Conservation (phyloP, 2,797 vertebrate species). For the Chiloscyllium punctatum region DNA sequence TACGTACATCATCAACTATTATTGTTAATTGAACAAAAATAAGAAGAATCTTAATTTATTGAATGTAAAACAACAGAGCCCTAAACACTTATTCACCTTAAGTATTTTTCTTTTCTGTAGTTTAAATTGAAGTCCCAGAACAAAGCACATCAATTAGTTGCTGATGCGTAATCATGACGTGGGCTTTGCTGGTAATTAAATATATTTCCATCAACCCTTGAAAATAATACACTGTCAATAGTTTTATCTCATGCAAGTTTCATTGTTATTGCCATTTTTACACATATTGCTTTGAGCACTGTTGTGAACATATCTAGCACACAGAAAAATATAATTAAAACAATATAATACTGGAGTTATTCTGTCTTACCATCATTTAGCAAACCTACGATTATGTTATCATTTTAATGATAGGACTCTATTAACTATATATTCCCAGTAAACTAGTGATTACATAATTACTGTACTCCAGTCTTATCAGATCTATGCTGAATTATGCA, state of each 20-base stretch:
- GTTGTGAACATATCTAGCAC: not conserved
- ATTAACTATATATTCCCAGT: not conserved
- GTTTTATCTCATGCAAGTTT: not conserved
- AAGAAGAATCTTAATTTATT: not conserved
- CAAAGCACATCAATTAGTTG: not conserved
- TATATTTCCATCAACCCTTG: not conserved
- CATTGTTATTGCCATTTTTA: not conserved
- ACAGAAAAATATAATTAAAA: slow-evolving; percentile 3
- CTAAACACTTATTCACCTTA: not conserved
- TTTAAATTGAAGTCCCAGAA: not conserved
- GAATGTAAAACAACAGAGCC: not conserved
- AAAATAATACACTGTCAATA: not conserved
- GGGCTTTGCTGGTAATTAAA: not conserved
- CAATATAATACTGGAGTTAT: not conserved
- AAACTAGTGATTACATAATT: not conserved
- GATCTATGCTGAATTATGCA: not conserved
- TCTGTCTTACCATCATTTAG: not conserved
- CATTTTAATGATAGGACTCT: not conserved
- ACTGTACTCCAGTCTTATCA: not conserved
- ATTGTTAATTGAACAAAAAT: not conserved
- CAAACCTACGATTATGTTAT: not conserved
- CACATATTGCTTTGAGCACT: not conserved
- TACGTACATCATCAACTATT: not conserved
- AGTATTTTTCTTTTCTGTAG: not conserved
- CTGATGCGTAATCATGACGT: not conserved